A percentile compares a stretch with the other conserved stretches of the same genome.
Conservation (phyloP, 2,888 invertebrate genomes). For the Drosophila helvetica region DNA sequence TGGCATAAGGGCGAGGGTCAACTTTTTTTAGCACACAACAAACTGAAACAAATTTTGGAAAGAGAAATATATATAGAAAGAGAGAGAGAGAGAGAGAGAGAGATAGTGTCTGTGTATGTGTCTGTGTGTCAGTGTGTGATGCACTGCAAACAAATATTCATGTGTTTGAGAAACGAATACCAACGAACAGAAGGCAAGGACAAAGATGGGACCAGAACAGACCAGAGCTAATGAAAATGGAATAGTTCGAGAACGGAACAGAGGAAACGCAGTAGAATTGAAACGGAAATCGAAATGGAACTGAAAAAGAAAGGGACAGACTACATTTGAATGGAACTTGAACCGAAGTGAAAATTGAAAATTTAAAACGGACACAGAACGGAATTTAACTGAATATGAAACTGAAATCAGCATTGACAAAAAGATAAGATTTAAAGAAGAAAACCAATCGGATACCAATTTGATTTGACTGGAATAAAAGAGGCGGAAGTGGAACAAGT, state of each 20-base stretch:
- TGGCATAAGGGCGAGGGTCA: slow-evolving; percentile 21
- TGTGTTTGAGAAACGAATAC: slow-evolving; percentile 6
- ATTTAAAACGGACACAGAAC: slow-evolving; percentile 1
- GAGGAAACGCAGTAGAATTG: background rate
- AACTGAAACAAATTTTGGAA: slow-evolving; percentile 28
- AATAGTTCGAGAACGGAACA: background rate
- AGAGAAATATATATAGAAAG: slow-evolving; percentile 11
- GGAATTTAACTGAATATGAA: background rate
- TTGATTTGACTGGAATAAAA: no score
- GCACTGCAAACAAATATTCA: slow-evolving; percentile 18
- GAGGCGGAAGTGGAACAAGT: no score
- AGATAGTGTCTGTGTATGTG: slow-evolving; percentile 1
- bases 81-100: background rate
- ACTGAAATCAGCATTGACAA: background rate
- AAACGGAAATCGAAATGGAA: background rate
- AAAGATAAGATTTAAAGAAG: background rate
- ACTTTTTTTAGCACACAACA: slow-evolving; percentile 25
- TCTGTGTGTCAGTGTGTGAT: slow-evolving; percentile 27
- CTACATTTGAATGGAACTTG: slow-evolving; percentile 11
- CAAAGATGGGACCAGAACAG: slow-evolving; percentile 9
- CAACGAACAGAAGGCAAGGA: slow-evolving; percentile 5
- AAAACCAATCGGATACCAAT: slow-evolving; percentile 6
- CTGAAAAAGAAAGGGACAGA: background rate
- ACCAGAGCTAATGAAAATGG: background rate
- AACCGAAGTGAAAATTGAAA: slow-evolving; percentile 1